A percentile compares a stretch with the other conserved stretches of the same genome.
Conservation (phyloP, 2,113 vertebrate species). For the Pardalotus punctatus region DNA sequence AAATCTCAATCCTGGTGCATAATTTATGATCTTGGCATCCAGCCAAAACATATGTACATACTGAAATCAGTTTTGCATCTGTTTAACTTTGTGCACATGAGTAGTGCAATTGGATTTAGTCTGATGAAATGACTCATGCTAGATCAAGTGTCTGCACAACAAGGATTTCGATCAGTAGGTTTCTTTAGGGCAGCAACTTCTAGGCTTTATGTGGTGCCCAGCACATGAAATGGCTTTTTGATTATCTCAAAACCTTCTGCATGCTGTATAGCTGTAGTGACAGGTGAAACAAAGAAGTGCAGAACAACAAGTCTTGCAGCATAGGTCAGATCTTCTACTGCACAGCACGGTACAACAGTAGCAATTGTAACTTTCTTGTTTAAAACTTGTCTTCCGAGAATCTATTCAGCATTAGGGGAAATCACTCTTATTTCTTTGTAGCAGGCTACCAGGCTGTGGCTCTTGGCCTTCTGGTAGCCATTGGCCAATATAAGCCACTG, state of each 20-base stretch:
- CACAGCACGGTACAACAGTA: neutral
- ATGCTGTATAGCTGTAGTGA: neutral
- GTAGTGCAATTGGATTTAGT: conserved; percentile 42
- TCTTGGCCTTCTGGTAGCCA: neutral
- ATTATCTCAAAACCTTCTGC: neutral
- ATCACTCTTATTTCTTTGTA: neutral
- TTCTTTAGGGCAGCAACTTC: neutral
- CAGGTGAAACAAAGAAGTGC: neutral
- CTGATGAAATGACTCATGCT: neutral
- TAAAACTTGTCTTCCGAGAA: neutral
- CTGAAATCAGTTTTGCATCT: conserved; percentile 58
- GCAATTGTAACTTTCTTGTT: neutral
- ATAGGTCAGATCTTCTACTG: neutral
- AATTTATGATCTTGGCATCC: conserved; percentile 38
- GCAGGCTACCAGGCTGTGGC: neutral
- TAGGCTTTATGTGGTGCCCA: neutral
- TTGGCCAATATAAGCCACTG: neutral
- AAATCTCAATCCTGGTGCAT: neutral
- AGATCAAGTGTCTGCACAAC: conserved; percentile 15
- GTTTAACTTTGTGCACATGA: conserved; percentile 38
- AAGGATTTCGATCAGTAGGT: neutral
- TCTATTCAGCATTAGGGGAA: neutral
- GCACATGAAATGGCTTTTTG: neutral
- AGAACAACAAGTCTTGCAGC: neutral
- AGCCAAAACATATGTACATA: conserved; percentile 44